Conservation (phyloP, 2,797 vertebrate species). For the Megaceryle alcyon region DNA sequence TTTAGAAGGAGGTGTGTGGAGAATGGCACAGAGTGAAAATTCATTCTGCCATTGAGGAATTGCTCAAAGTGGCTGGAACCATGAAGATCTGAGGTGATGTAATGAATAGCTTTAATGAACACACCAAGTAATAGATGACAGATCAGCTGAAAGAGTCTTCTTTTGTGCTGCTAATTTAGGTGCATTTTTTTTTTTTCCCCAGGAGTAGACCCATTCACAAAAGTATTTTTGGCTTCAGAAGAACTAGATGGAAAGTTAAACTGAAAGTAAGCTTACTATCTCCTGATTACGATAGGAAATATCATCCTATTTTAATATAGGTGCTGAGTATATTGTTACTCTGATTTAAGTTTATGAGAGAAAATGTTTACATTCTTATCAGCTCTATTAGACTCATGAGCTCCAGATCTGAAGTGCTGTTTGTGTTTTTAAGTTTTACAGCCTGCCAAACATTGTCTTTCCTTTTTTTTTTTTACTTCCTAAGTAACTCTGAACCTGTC, state of each 20-base stretch:
- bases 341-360: not conserved
- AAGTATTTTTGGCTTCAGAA: not conserved
- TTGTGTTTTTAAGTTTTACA: not conserved
- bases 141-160: not conserved
- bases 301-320: not conserved
- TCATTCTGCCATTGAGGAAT: not conserved
- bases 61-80: not conserved
- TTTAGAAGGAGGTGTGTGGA: not conserved
- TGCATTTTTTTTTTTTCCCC: not conserved
- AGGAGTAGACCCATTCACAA: not conserved
- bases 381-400: not conserved
- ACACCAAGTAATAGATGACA: not conserved
- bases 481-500: not conserved
- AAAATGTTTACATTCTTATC: not conserved
- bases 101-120: not conserved
- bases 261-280: not conserved
- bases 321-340: not conserved
- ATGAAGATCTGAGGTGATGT: not conserved
- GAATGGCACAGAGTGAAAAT: not conserved
- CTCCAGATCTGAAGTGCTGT: not conserved
- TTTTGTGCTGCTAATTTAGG: not conserved
- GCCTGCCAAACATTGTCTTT: not conserved
- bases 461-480: not conserved
- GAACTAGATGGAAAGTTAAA: not conserved
- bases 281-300: not conserved